Percentiles rank a stretch among this genome's conserved stretches.
Evolutionary conservation across 1,140 invertebrate genomes (phyloP).

Genomic region (Tigriopus japonicus): DNA sequence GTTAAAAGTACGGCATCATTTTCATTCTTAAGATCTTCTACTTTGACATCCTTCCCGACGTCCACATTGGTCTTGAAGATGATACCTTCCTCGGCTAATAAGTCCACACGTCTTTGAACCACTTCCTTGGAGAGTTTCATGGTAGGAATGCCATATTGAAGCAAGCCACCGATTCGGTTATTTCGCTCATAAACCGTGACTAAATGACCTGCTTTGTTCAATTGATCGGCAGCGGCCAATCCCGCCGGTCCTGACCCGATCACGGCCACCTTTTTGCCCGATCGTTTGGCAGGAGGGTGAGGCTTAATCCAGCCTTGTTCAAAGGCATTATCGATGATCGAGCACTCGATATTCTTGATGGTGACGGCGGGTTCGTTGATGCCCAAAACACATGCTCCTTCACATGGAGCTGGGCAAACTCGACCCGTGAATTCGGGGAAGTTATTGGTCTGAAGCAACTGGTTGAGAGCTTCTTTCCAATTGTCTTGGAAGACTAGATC

Average conservation of each 20-base stretch:
- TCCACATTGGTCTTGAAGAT: conserved; percentile 70
- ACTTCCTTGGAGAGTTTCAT: conserved; percentile 91
- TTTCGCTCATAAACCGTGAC: conserved; percentile 94
- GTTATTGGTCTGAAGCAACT: conserved; percentile 93
- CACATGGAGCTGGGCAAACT: conserved; percentile 95
- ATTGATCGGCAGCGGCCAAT: conserved; percentile 84
- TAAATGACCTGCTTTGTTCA: conserved; percentile 79
- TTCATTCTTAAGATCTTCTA: conserved; percentile 44
- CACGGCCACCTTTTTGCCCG: conserved; percentile 72
- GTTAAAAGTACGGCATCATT: conserved; percentile 77
- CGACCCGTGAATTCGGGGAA: conserved; percentile 98
- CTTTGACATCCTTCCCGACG: conserved; percentile 75
- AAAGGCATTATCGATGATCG: conserved; percentile 96
- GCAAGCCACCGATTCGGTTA: conserved; percentile 75
- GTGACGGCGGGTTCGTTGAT: conserved; percentile 91
- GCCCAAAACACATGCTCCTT: conserved; percentile 90
- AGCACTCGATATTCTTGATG: conserved; percentile 97
- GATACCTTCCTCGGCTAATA: conserved; percentile 78
- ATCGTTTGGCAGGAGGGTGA: conserved; percentile 46
- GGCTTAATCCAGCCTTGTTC: conserved; percentile 87
- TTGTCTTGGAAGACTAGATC: conserved; percentile 82
- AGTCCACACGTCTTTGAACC: conserved; percentile 66
- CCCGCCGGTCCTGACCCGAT: conserved; percentile 89
- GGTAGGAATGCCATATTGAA: conserved; percentile 94
- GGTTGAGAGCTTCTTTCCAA: conserved; percentile 89